A percentile compares a stretch with the other conserved stretches of the same genome.
Evolutionary conservation across 2,113 vertebrate species (phyloP).

Genomic region (Gymnorhina tibicen): DNA sequence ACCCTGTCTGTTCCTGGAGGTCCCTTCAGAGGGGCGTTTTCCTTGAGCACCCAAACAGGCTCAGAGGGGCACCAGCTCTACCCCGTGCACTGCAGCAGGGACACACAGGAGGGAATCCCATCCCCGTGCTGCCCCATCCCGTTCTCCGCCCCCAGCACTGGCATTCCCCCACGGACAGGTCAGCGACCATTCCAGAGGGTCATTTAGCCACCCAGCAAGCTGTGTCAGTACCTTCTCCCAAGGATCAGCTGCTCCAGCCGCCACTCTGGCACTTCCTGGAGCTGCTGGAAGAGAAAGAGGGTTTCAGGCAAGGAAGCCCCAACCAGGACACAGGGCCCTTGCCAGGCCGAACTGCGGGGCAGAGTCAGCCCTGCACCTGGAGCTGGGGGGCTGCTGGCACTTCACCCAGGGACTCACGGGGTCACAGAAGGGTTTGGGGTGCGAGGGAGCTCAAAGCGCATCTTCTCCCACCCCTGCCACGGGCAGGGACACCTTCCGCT

Average conservation of each 20-base stretch:
- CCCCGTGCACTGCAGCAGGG: rapidly evolving
- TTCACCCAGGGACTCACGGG: rapidly evolving
- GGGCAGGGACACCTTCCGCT: neutral
- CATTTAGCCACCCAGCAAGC: neutral
- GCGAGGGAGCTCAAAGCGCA: neutral
- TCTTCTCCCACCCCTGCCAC: rapidly evolving
- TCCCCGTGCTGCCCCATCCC: neutral
- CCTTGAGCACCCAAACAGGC: neutral
- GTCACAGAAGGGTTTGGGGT: neutral
- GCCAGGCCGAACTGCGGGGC: too few relatives aligned
- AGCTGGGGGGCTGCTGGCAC: neutral
- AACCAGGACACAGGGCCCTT: too few relatives aligned
- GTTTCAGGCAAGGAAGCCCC: neutral
- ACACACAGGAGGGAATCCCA: neutral
- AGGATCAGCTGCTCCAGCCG: neutral
- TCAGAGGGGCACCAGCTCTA: too few relatives aligned
- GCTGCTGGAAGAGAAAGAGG: neutral
- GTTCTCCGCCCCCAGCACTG: rapidly evolving
- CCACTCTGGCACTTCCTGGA: neutral
- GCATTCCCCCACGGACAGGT: rapidly evolving
- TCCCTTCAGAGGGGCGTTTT: neutral
- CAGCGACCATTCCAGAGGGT: rapidly evolving
- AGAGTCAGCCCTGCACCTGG: neutral
- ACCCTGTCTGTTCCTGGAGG: rapidly evolving
- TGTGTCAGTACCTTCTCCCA: neutral